Evolutionary conservation across 2,113 vertebrate species (phyloP).

Genomic region (Hipposideros armiger): DNA sequence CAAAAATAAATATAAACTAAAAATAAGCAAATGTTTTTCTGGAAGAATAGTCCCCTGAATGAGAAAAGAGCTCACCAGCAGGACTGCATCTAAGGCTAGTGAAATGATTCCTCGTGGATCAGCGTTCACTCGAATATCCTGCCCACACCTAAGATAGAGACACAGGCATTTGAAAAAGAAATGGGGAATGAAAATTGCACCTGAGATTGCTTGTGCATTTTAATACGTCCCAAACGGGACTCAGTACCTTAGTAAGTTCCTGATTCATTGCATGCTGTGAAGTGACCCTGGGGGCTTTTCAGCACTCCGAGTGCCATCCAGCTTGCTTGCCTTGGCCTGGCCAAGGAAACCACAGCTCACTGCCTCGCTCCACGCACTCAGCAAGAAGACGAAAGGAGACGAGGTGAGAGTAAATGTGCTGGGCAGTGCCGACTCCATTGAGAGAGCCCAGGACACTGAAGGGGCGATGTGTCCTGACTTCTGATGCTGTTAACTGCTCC

Average conservation of each 20-base stretch:
- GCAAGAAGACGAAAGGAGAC: conserved; percentile 62
- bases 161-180: background rate
- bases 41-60: background rate
- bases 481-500: conserved; percentile 31
- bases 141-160: background rate
- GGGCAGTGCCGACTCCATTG: background rate
- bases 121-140: background rate
- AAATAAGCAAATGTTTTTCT: background rate
- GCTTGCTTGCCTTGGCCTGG: conserved; percentile 86
- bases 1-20: background rate
- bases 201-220: background rate
- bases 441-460: background rate
- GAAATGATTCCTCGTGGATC: background rate
- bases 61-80: background rate
- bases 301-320: conserved; percentile 72
- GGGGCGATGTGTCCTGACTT: conserved; percentile 35
- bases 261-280: conserved; percentile 83
- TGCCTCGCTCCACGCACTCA: conserved; percentile 75
- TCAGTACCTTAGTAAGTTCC: conserved; percentile 65
- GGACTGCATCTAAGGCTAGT: background rate
- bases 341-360: conserved; percentile 83
- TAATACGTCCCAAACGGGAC: conserved; percentile 66
- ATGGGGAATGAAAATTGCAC: background rate
- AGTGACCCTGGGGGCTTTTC: conserved; percentile 78
- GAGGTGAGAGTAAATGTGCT: conserved; percentile 52